Base-by-base conservation (phyloP, 2,797 vertebrate genomes). In the Clarias pachynema region DNA sequence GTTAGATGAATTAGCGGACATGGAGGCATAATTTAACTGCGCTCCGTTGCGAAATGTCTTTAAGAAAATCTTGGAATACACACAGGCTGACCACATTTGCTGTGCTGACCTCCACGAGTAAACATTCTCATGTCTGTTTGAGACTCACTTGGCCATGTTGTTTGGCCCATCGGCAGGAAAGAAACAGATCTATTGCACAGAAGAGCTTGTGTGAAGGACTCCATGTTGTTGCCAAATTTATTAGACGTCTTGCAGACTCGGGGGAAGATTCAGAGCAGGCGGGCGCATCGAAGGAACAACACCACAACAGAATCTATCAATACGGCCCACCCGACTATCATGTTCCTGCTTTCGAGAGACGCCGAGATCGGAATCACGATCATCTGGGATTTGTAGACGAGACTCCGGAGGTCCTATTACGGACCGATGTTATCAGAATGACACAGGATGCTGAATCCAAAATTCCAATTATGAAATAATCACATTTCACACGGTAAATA, bases 401-500 rank as follows among this genome's bases (percentile, higher is more conserved):
- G 75, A 44, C n/a, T 70, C 37, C 37, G 56, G 68, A 78, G 84
- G 73, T 73, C 72, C 72, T 44, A 86, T 82, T 84, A 40, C 60
- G 7, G 24, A 79, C 79, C 63, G 85, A 87, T 85, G 53, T 49
- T 85, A 83, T 86, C 78, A 22, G 85, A 74, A 31, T n/a, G 44
- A 85, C 59, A 53, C 75, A 69, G 86, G 80, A 88, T 86, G 68
- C 83, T 57, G 31, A 78, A 59, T 59, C 66, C 79, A 83, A 26
- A 10, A 66, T 31, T 80, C 78, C 86, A 87, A 81, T 88, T 68
- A 85, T 26, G 68, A 88, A 88, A 70, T 81, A 83, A 85, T 85
- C 69, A 90, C 87, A 59, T 84, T 57, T 81, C 14, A 80, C 88
- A 90, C 82, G 84, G 85, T 82, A 86, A 84, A 88, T 89, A 87